These are phyloP conservation scores for Dasyornis broadbenti DNA, from an alignment of 2,113 vertebrate genomes.

Conservation along the genomic window DNA sequence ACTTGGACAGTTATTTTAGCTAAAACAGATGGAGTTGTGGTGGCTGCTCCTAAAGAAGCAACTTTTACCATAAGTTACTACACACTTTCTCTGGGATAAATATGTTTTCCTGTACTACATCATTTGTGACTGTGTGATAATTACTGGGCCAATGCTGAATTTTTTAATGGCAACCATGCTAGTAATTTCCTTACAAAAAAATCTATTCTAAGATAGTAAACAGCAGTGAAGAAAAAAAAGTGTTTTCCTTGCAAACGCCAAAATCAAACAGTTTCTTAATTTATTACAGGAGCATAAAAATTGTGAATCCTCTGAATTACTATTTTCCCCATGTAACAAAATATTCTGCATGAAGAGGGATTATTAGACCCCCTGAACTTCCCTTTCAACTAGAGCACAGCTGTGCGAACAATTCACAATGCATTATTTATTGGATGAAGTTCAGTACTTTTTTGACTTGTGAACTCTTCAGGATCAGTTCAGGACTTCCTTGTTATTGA, in stretches of 20 bases:
- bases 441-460: conserved; percentile 20
- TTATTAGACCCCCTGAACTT: conserved; percentile 37
- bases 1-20: conserved; percentile 62
- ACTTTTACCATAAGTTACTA: conserved; percentile 21
- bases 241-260: neutral
- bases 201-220: neutral
- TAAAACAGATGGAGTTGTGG: conserved; percentile 61
- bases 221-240: neutral
- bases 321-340: neutral
- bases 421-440: conserved; percentile 37
- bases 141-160: neutral
- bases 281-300: neutral
- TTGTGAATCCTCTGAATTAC: neutral
- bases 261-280: conserved; percentile 1
- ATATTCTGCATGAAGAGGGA: conserved; percentile 17
- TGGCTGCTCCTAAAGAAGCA: conserved; percentile 50
- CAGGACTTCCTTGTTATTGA: neutral
- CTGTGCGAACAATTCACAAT: conserved; percentile 18
- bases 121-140: neutral
- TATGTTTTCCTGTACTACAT: conserved; percentile 3
- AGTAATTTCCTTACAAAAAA: neutral
- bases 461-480: neutral
- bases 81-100: conserved; percentile 24
- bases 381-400: conserved; percentile 27
- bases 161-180: neutral